phyloP scores from a whole-genome alignment of 1,140 invertebrate species.

The Monochamus saltuarius region DNA sequence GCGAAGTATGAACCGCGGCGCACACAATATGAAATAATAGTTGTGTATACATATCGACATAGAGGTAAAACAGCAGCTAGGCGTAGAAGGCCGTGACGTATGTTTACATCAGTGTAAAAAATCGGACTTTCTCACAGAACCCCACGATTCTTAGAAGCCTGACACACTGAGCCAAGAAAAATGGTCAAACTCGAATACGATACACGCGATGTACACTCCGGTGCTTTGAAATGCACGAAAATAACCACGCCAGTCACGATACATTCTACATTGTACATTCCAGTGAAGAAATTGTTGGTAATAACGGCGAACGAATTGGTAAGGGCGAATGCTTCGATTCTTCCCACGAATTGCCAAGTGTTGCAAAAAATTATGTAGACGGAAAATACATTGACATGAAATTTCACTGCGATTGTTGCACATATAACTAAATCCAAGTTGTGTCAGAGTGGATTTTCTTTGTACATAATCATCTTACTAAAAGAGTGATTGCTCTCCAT shows the following conservation, averaged over 20 bases:
- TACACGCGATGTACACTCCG: constrained; percentile 45
- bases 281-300: neutral
- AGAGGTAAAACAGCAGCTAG: constrained; percentile 30
- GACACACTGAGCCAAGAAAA: constrained; percentile 46
- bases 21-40: no score
- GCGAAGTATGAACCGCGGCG: no score
- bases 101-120: constrained; percentile 37
- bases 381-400: no score
- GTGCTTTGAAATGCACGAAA: constrained; percentile 34
- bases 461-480: no score
- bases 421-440: no score
- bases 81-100: constrained; percentile 35
- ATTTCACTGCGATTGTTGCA: no score
- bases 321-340: no score
- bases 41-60: neutral
- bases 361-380: no score
- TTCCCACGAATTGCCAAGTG: no score
- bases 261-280: constrained; percentile 31
- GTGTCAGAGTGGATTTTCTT: no score
- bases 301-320: no score
- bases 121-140: constrained; percentile 43
- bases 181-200: constrained; percentile 42
- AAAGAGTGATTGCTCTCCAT: no score
- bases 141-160: constrained; percentile 44
- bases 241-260: constrained; percentile 40